Conservation (phyloP, 2,113 vertebrate species). For the Cairina moschata region DNA sequence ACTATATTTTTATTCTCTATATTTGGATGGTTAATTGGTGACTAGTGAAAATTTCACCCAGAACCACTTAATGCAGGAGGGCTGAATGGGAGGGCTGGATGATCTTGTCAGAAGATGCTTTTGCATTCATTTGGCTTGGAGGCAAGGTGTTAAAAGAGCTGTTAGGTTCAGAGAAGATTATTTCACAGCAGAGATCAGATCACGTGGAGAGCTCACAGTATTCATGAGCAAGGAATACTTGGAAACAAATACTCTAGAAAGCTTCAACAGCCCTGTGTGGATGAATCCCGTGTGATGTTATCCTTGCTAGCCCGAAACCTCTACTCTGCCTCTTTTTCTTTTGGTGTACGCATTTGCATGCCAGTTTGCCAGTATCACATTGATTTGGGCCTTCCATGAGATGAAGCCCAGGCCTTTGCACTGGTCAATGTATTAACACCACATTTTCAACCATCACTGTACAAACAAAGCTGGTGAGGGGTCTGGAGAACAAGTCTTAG, state of each 20-base stretch:
- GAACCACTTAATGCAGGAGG: fast-evolving
- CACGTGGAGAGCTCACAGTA: neutral
- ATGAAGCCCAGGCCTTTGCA: neutral
- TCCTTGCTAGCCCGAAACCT: neutral
- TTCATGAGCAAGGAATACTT: neutral
- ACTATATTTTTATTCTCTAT: neutral
- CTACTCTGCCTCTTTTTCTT: neutral
- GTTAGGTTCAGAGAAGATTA: neutral
- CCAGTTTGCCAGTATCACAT: neutral
- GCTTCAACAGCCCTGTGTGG: neutral
- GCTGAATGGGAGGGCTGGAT: neutral
- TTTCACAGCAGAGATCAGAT: neutral
- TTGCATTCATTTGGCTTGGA: neutral
- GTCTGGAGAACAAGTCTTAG: too few relatives aligned
- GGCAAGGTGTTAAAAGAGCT: neutral
- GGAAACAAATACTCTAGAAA: neutral
- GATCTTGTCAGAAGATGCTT: neutral
- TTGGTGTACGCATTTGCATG: neutral
- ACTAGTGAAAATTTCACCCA: neutral
- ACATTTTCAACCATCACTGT: neutral
- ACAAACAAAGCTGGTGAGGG: too few relatives aligned
- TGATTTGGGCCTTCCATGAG: neutral
- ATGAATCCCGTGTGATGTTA: neutral
- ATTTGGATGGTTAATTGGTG: neutral
- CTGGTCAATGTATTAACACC: neutral